Base-by-base conservation (phyloP, 2,113 vertebrate species). In the Suricata suricatta region DNA sequence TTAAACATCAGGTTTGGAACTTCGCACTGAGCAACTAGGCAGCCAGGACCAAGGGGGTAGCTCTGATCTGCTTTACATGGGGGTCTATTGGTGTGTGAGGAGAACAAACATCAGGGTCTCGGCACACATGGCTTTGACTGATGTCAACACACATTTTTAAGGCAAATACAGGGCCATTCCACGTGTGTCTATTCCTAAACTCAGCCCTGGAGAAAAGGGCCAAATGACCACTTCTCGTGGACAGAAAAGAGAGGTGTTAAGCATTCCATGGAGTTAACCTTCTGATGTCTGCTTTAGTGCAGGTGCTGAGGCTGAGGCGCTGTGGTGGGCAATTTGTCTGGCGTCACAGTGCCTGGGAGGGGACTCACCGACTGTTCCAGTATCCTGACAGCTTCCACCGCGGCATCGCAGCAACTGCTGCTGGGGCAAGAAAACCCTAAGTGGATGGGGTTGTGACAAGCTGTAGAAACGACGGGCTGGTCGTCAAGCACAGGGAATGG, bases 111-210 rank as follows among this genome's bases (percentile, higher is more conserved):
- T 66, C 16, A 44, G 38, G 57, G 15, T 76, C n/a, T 81, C 81
- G 68, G 86, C 38, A 84, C 54, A 84, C 91, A 90, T 29, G 27
- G 11, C 41, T 92, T 63, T 88, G 25, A 91, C 16, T 74, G 44
- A 88, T 27, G 33, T 38, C 63, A 93, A 91, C 14, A 92, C 4
- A 52, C 64, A 15, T 33, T 90, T 91, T 57, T 47, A 60, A 92
- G 72, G 35, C 68, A 95, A 84, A 84, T 47, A 54, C 71, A 89
- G 15, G 81, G 16, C 5, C 63, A 93, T 52, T 86, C 63, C n/a
- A 44, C 27, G 47, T 63, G 23, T 54, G 15, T 88, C 17, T 89
- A 80, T 76, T 90, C 93, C 74, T 74, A 93, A 96, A 71, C 88
- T 76, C 31, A 71, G 60, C 35, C 44, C 35, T 82, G 31, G 19